Conservation (phyloP, 2,797 vertebrate species). For the Pitangus sulphuratus region DNA sequence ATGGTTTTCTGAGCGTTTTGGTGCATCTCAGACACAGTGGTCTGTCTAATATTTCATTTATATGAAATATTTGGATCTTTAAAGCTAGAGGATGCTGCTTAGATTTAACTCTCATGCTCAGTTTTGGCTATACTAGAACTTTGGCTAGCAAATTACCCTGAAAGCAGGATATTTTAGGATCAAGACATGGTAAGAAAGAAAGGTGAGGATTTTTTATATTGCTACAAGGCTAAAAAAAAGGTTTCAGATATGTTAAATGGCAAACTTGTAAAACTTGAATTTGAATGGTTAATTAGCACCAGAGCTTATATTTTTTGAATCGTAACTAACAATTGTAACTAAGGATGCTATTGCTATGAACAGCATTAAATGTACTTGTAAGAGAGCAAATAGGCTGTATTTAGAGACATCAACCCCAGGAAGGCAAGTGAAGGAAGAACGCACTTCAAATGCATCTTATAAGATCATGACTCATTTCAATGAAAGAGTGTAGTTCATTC, state of each 20-base stretch:
- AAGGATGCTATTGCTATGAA: not conserved
- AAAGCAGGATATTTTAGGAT: not conserved
- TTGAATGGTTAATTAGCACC: not conserved
- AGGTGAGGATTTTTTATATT: not conserved
- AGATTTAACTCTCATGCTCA: not conserved
- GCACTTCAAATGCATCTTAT: not conserved
- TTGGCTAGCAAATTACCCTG: not conserved
- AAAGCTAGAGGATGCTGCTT: not conserved
- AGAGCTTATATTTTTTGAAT: not conserved
- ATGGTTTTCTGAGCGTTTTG: not conserved
- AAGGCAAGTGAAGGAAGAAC: not conserved
- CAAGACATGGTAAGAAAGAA: not conserved
- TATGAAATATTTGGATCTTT: not conserved
- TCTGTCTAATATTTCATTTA: not conserved
- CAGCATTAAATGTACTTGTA: not conserved
- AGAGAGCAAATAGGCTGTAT: not conserved
- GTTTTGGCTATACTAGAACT: not conserved
- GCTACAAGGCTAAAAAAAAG: not conserved
- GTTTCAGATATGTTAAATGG: not conserved
- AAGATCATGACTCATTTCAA: not conserved
- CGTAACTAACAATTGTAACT: not conserved
- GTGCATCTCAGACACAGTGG: not conserved
- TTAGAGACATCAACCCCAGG: not conserved
- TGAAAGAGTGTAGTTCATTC: not conserved
- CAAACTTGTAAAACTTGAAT: not conserved